Evolutionary conservation across 2,113 vertebrate species (phyloP).

Genomic region (Lathamus discolor): DNA sequence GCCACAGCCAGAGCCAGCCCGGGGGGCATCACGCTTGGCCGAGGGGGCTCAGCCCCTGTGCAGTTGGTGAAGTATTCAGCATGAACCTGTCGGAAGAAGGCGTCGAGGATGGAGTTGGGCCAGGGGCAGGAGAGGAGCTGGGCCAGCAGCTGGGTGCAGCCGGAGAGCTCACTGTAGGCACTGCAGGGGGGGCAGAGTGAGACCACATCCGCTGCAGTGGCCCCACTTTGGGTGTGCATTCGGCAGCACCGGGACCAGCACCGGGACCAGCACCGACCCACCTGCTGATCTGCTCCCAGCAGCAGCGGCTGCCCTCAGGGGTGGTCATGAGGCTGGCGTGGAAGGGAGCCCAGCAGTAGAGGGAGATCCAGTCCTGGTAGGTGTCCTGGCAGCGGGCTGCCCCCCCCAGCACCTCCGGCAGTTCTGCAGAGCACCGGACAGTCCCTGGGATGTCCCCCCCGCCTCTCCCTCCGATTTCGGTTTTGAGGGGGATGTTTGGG

Average conservation of each 20-base stretch:
- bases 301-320: not conserved
- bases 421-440: not conserved
- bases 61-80: not conserved
- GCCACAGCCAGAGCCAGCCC: not conserved
- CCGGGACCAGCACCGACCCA: not conserved
- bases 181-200: not conserved
- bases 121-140: not conserved
- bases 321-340: not conserved
- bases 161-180: not conserved
- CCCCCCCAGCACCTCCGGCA: not conserved
- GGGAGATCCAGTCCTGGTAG: not conserved
- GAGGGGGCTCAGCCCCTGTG: accelerated
- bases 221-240: accelerated
- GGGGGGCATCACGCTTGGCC: accelerated
- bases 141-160: conserved; percentile 1
- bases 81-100: not conserved
- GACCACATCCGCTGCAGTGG: accelerated
- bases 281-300: not conserved
- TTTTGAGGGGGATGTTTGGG: not conserved
- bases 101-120: not conserved
- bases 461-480: accelerated
- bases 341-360: conserved; percentile 27
- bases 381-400: not conserved
- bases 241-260: accelerated
- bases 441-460: not conserved